These are phyloP conservation scores for Anodontia alba DNA, from an alignment of 2,888 invertebrate genomes.

Conservation along the genomic window DNA sequence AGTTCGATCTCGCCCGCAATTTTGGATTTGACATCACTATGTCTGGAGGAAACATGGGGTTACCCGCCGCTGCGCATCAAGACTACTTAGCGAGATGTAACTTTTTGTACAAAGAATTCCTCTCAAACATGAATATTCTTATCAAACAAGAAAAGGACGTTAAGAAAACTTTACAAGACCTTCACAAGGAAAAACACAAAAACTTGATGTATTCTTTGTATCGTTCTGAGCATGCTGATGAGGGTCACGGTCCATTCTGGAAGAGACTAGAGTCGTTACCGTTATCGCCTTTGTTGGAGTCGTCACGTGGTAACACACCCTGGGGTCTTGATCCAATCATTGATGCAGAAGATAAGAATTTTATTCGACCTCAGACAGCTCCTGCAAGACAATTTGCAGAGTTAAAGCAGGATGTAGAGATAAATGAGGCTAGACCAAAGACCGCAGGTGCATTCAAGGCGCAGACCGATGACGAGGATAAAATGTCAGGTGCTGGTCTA, in stretches of 20 bases:
- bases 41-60: conserved; percentile 69
- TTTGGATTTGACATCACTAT: conserved; percentile 76
- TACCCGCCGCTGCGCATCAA: conserved; percentile 67
- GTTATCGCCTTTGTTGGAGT: conserved; percentile 28
- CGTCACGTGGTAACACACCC: conserved; percentile 30
- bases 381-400: conserved; percentile 11
- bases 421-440: conserved; percentile 31
- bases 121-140: conserved; percentile 66
- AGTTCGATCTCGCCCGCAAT: conserved; percentile 65
- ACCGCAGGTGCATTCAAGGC: conserved; percentile 27
- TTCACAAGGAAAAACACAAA: conserved; percentile 60
- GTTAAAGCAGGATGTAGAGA: neutral
- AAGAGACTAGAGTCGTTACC: conserved; percentile 23
- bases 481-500: conserved; percentile 25
- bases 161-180: conserved; percentile 49
- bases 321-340: conserved; percentile 61
- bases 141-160: conserved; percentile 67
- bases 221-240: conserved; percentile 32
- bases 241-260: conserved; percentile 43
- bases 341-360: conserved; percentile 33
- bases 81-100: conserved; percentile 68
- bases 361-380: conserved; percentile 53
- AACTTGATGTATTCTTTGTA: conserved; percentile 64
- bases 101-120: conserved; percentile 70
- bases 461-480: conserved; percentile 22